Base-by-base conservation (phyloP, 2,888 invertebrate genomes). In the Branchellion lobata region DNA sequence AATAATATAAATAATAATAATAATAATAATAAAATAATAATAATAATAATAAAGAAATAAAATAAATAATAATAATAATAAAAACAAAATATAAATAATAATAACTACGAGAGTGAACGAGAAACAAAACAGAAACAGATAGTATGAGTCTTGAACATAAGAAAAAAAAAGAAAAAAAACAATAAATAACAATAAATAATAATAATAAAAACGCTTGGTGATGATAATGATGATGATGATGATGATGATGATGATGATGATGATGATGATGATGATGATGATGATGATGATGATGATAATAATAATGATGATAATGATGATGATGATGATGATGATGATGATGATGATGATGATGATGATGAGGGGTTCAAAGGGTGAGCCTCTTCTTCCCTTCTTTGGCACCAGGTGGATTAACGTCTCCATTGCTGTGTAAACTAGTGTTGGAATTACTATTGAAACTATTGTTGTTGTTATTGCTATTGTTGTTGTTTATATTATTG, bases 211-310 rank as follows among this genome's bases (percentile, higher is more conserved):
- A 47, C 18, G 47, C 47, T 18, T 57, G 53, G 61, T 53, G 57
- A 76, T 57, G 53, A 76, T 57, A 31, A 76, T 76, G 47, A 34
- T 47, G 77, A 47, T 77, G 77, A 77, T 77, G 77, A 77, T 72
- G 77, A 78, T 78, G 78, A 34, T 78, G 69, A 11, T 73, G 69
- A 34, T 78, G 33, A 74, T 78, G 78, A 69, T 73, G 69, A 74
- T 78, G 78, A 78, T 74, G 78, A 78, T 78, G 78, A 69, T 78
- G 78, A 78, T 78, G 78, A 78, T 78, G 71, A 47, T 74, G 79
- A 79, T 57, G 79, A 74, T 69, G 78, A 78, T 69, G 78, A 76
- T 57, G 61, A 31, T 77, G 77, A 77, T 77, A 31, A 71, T 77
- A 47, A 75, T 75, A 24, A 65, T 65, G 77, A 77, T 77, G 61